Conservation (phyloP, 2,797 vertebrate species). For the Neosilurus hyrtlii region DNA sequence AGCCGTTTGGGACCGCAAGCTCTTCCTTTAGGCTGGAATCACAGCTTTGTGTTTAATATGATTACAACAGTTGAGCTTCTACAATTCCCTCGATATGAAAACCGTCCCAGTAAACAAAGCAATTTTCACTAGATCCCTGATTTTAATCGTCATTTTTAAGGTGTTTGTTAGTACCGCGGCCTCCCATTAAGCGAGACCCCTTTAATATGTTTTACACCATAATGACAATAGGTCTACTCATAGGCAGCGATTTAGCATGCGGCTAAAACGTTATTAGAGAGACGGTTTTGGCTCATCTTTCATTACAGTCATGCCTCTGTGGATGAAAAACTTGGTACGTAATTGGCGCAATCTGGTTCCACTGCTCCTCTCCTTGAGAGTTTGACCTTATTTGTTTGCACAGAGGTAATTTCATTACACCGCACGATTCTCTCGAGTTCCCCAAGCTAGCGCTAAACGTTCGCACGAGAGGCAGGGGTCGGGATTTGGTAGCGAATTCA, state of each 20-base stretch:
- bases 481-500: slow-evolving; percentile 75
- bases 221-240: slow-evolving; percentile 32
- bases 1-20: slow-evolving; percentile 50
- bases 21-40: slow-evolving; percentile 42
- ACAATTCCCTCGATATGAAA: slow-evolving; percentile 35
- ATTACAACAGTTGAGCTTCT: slow-evolving; percentile 43
- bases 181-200: slow-evolving; percentile 11
- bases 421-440: slow-evolving; percentile 72
- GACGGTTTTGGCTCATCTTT: slow-evolving; percentile 60
- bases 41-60: slow-evolving; percentile 48
- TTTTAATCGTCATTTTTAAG: slow-evolving; percentile 31
- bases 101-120: slow-evolving; percentile 37
- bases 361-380: slow-evolving; percentile 78
- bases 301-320: slow-evolving; percentile 52
- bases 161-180: not conserved
- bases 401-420: slow-evolving; percentile 80
- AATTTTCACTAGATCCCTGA: slow-evolving; percentile 25
- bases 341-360: slow-evolving; percentile 71
- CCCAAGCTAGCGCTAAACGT: slow-evolving; percentile 74
- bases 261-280: slow-evolving; percentile 42
- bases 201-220: not conserved
- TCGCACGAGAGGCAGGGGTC: slow-evolving; percentile 75
- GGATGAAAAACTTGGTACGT: slow-evolving; percentile 58
- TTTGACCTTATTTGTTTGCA: slow-evolving; percentile 82
- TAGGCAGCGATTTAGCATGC: slow-evolving; percentile 23